phyloP scores from a whole-genome alignment of 2,888 invertebrate species.

The Sphinx pinastri region DNA sequence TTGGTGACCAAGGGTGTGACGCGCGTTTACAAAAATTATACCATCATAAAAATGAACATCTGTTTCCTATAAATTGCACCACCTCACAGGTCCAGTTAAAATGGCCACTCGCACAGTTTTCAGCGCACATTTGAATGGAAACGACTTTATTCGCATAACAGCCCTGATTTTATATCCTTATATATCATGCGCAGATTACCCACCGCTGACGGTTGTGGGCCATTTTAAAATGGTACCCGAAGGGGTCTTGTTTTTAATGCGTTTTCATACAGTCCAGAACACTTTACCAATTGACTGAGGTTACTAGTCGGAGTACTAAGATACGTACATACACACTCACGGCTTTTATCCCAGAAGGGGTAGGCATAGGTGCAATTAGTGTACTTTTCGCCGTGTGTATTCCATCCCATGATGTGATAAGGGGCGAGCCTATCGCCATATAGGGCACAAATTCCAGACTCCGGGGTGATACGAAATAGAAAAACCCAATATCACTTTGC shows the following conservation, averaged over 20 bases:
- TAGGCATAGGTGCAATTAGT: not conserved
- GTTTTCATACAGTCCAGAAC: not conserved
- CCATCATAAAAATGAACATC: slow-evolving; percentile 11
- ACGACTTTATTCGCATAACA: slow-evolving; percentile 78
- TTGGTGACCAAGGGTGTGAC: not conserved
- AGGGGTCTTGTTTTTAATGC: slow-evolving; percentile 13
- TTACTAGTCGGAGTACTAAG: not conserved
- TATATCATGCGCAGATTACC: slow-evolving; percentile 67
- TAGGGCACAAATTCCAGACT: no score
- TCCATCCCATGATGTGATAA: not conserved
- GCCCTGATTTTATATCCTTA: slow-evolving; percentile 64
- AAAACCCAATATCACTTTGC: no score
- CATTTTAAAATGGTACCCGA: slow-evolving; percentile 23
- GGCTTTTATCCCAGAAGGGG: not conserved
- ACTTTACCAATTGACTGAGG: not conserved
- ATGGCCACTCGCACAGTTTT: slow-evolving; percentile 67
- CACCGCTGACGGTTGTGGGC: slow-evolving; percentile 17
- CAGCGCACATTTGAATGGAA: slow-evolving; percentile 74
- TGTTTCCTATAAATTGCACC: slow-evolving; percentile 38
- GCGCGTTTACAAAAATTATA: not conserved
- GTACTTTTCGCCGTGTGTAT: not conserved
- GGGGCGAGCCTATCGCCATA: not conserved
- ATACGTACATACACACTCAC: not conserved
- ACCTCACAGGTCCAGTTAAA: slow-evolving; percentile 61
- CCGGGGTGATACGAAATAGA: no score